These are phyloP conservation scores for Galaxea fascicularis DNA, from an alignment of 92 coral and sea anemone species.

Conservation along the genomic window DNA sequence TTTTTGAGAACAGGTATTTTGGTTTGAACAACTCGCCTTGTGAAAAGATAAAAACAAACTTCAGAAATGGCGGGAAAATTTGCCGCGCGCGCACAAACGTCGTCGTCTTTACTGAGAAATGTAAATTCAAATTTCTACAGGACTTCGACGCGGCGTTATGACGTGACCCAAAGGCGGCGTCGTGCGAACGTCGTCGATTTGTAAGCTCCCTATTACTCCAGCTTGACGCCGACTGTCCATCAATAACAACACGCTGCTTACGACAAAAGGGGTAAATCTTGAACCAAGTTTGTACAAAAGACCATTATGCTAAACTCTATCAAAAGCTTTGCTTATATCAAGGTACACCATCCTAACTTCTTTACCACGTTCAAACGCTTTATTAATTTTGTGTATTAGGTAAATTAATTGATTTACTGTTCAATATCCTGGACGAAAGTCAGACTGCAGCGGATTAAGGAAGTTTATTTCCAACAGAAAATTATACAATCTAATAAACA, in stretches of 20 bases:
- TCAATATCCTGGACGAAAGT: slow-evolving; percentile 70
- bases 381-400: slow-evolving; percentile 59
- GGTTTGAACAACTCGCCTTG: no score
- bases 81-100: no score
- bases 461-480: slow-evolving; percentile 58
- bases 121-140: slow-evolving; percentile 48
- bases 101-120: no score
- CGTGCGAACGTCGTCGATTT: no score
- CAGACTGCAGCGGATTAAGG: slow-evolving; percentile 66
- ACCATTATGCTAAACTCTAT: slow-evolving; percentile 69
- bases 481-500: slow-evolving; percentile 57
- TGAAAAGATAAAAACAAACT: no score
- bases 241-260: slow-evolving; percentile 60
- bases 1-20: no score
- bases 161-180: no score
- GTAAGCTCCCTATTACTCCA: slow-evolving; percentile 42
- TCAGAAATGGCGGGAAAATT: no score
- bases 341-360: slow-evolving; percentile 73
- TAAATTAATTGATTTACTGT: slow-evolving; percentile 62
- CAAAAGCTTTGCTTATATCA: slow-evolving; percentile 71
- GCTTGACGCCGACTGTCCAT: slow-evolving; percentile 53
- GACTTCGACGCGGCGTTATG: slow-evolving; percentile 51
- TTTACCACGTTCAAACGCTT: slow-evolving; percentile 65
- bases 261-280: slow-evolving; percentile 56
- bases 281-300: slow-evolving; percentile 66